Base-by-base conservation (phyloP, 2,113 vertebrate species). In the Rhinoderma darwinii region DNA sequence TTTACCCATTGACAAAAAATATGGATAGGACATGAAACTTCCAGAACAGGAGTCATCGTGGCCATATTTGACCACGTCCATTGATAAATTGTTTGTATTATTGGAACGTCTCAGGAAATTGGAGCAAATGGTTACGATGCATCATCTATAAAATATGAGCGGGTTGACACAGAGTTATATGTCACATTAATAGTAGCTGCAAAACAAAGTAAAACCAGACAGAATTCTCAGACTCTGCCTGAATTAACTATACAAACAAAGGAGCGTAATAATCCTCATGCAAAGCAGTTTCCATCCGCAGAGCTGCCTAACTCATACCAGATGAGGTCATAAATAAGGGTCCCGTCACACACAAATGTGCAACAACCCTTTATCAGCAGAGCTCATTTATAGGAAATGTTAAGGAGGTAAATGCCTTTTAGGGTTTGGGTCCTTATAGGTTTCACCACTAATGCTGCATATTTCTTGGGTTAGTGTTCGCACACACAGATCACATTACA, bases 311-410 rank as follows among this genome's bases (percentile, higher is more conserved):
- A 86, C 75, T 86, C 84, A 51, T 51, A 78, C 59, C 84, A 86
- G 84, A 86, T 79, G 84, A 63, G 37, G 43, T n/a, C 43, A 76
- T 86, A 86, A 85, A 86, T 86, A 79, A 86, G 35, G 59, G 22
- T 39, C 74, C 43, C 79, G 59, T 86, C 84, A 79, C 59, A 50
- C 35, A 70, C 18, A 51, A 86, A 79, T 79, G 84, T 68, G 84
- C 39, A 68, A 51, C 25, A 77, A 35, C 18, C 30, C 74, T 86
- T 79, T 68, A 86, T 66, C 56, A 68, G 59, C 61, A 86, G 84
- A 86, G 56, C 70, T 43, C 44, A 79, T 68, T 68, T 9, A 32
- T 15, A 86, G 56, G 63, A 79, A 79, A 86, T 79, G 84, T 79
- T 70, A 68, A 22, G 44, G 7, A 51, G 75, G 75, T 32, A 51